phyloP scores from a whole-genome alignment of 2,113 vertebrate species.

The Pao palembangensis region DNA sequence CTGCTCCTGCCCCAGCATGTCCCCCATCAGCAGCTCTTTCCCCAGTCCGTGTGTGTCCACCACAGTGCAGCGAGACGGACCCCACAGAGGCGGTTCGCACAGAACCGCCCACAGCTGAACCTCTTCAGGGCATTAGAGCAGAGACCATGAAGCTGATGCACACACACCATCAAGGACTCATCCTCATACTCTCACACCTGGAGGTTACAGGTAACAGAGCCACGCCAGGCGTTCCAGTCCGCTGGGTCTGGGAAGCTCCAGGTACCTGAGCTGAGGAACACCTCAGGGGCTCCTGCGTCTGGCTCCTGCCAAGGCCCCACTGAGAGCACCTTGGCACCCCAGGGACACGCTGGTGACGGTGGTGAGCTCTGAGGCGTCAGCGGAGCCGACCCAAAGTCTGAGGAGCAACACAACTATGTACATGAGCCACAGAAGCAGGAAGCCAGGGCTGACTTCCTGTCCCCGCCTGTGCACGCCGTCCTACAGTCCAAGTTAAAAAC shows the following conservation, averaged over 20 bases:
- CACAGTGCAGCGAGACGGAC: constrained; percentile 25
- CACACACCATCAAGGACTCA: neutral
- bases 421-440: constrained; percentile 3
- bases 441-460: too few relatives aligned
- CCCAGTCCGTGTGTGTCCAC: neutral
- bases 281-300: constrained; percentile 34
- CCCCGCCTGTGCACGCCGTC: constrained; percentile 19
- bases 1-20: neutral
- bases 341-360: constrained; percentile 7
- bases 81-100: constrained; percentile 3
- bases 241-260: constrained; percentile 42
- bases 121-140: constrained; percentile 39
- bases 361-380: constrained; percentile 12
- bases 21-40: constrained; percentile 19
- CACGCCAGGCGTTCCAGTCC: constrained; percentile 15
- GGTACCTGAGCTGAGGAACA: constrained; percentile 65
- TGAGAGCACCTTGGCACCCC: neutral
- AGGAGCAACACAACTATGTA: constrained; percentile 1
- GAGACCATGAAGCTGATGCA: constrained; percentile 16
- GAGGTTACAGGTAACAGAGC: neutral
- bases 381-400: neutral
- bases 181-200: constrained; percentile 8
- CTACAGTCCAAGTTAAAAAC: constrained; percentile 62
- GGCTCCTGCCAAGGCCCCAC: constrained; percentile 36
- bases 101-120: constrained; percentile 4